A percentile compares a stretch with the other conserved stretches of the same genome.
phyloP scores from a whole-genome alignment of 2,888 invertebrate genomes.

The Caenorhabditis zanzibari region DNA sequence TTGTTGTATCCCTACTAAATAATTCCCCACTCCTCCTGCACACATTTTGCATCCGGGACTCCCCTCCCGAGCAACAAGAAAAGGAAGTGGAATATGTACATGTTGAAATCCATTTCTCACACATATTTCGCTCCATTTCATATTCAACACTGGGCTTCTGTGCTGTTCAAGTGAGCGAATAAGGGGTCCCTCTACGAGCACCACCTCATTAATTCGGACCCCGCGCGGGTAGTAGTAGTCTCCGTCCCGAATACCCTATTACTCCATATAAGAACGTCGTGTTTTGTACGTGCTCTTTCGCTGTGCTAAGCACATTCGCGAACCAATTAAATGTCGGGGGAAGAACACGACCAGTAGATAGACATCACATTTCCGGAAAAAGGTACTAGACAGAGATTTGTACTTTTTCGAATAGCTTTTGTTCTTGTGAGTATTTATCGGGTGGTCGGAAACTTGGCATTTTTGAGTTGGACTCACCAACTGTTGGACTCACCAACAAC shows the following conservation, averaged over 20 bases:
- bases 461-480: neutral
- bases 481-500: no score
- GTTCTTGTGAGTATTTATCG: no score
- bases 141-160: conserved; percentile 55
- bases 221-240: conserved; percentile 20
- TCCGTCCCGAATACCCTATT: conserved; percentile 44
- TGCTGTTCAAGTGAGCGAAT: neutral
- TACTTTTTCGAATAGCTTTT: neutral
- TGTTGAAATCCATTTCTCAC: conserved; percentile 64
- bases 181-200: conserved; percentile 6
- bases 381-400: neutral
- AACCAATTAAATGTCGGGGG: conserved; percentile 46
- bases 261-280: conserved; percentile 25
- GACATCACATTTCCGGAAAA: conserved; percentile 15
- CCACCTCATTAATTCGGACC: conserved; percentile 65
- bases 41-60: neutral
- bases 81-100: conserved; percentile 44
- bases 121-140: conserved; percentile 64
- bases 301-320: conserved; percentile 13
- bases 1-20: conserved; percentile 26
- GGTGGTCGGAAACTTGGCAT: neutral
- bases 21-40: conserved; percentile 28
- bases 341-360: conserved; percentile 16
- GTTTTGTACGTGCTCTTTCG: conserved; percentile 9
- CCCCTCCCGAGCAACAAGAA: neutral